These are phyloP conservation scores for Chromobotia macracanthus DNA, from an alignment of 2,797 vertebrate genomes.

Conservation along the genomic window DNA sequence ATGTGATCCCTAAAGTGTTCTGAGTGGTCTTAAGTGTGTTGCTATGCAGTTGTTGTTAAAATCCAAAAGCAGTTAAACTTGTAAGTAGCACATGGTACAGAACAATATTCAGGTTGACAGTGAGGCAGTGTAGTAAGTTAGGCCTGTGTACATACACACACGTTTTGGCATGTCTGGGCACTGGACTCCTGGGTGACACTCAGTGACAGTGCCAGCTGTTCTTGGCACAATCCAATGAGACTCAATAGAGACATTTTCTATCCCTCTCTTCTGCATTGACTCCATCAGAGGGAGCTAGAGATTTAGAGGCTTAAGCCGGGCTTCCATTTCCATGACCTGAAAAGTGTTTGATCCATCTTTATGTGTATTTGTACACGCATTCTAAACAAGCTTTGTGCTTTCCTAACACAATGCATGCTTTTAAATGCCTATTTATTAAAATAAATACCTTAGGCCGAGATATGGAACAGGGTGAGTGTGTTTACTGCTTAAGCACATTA, in stretches of 20 bases:
- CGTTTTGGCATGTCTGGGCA: background rate
- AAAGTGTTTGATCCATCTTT: background rate
- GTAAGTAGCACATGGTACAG: too few species aligned
- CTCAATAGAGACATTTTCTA: slow-evolving; percentile 14
- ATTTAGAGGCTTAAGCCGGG: background rate
- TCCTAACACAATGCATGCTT: background rate
- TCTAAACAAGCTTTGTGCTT: background rate
- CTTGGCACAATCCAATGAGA: background rate
- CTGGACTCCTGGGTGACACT: slow-evolving; percentile 18
- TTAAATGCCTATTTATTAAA: background rate
- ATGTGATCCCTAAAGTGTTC: too few species aligned
- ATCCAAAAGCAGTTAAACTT: background rate
- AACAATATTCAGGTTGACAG: slow-evolving; percentile 1
- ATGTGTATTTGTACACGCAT: background rate
- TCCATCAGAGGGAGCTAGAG: slow-evolving; percentile 46
- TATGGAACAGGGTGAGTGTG: background rate
- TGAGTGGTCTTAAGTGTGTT: too few species aligned
- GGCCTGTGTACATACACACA: background rate
- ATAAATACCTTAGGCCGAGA: background rate
- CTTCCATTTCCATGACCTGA: background rate
- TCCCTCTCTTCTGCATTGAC: background rate
- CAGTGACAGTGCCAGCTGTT: slow-evolving; percentile 11
- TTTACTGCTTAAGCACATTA: background rate
- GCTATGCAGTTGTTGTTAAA: background rate
- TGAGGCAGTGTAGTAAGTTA: background rate